These are phyloP conservation scores for Indicator indicator DNA, from an alignment of 2,113 vertebrate species.

Conservation along the genomic window DNA sequence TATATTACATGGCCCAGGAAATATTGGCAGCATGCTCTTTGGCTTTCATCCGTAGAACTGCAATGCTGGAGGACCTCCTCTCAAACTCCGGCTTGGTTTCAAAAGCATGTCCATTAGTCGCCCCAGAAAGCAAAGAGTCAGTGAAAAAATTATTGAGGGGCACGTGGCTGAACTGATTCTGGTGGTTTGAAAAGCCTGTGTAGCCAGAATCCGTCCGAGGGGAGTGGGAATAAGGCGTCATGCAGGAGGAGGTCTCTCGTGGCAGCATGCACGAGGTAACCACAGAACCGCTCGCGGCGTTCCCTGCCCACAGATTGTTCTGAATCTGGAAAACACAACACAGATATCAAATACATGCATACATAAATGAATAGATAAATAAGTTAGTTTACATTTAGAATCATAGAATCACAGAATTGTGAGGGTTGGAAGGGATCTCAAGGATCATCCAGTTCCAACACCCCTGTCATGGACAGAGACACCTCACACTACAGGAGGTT, in stretches of 20 bases:
- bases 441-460: too few species aligned
- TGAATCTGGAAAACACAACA: constrained; percentile 86
- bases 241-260: constrained; percentile 91
- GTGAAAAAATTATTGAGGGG: constrained; percentile 98
- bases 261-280: constrained; percentile 97
- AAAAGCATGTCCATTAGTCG: constrained; percentile 88
- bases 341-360: background rate
- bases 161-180: constrained; percentile 94
- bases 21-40: constrained; percentile 99
- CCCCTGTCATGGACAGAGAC: too few species aligned
- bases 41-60: constrained; percentile 98
- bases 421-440: too few species aligned
- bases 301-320: constrained; percentile 95
- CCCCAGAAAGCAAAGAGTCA: constrained; percentile 91
- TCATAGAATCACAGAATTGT: too few species aligned
- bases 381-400: background rate
- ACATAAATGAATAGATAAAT: too few species aligned
- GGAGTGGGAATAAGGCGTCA: constrained; percentile 92
- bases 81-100: constrained; percentile 97
- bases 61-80: constrained; percentile 96
- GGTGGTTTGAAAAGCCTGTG: constrained; percentile 92
- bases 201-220: constrained; percentile 91
- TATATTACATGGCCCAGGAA: constrained; percentile 96
- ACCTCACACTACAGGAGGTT: too few species aligned
- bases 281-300: constrained; percentile 84